Evolutionary conservation across 2,113 vertebrate species (phyloP).

Genomic region (Rutilus rutilus): DNA sequence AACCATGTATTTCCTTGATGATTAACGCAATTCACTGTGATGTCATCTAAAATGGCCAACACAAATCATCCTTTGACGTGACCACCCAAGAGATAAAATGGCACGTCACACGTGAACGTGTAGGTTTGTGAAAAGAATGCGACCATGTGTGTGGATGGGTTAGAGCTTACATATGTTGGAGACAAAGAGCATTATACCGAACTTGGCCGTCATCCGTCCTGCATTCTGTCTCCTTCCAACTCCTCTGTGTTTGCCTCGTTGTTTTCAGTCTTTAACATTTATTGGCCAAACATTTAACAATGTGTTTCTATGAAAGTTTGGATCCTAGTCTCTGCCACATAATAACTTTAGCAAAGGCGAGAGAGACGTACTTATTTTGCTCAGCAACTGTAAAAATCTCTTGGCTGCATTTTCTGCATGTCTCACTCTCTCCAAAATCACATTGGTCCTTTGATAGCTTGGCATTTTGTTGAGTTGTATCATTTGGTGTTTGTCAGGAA

Average conservation of each 20-base stretch:
- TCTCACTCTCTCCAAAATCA: constrained; percentile 62
- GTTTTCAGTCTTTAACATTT: constrained; percentile 58
- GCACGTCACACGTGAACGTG: constrained; percentile 19
- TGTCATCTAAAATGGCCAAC: constrained; percentile 45
- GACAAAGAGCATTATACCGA: constrained; percentile 40
- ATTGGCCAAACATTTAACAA: constrained; percentile 65
- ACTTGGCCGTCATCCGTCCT: constrained; percentile 46
- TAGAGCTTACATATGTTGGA: constrained; percentile 15
- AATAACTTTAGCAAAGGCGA: constrained; percentile 57
- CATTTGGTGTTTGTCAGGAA: constrained; percentile 64
- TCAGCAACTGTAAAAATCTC: constrained; percentile 68
- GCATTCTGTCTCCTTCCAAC: constrained; percentile 43
- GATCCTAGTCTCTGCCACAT: constrained; percentile 64
- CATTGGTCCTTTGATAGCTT: constrained; percentile 66
- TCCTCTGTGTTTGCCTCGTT: constrained; percentile 51
- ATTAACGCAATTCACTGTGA: constrained; percentile 25
- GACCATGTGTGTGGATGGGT: constrained; percentile 20
- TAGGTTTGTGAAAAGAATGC: constrained; percentile 30
- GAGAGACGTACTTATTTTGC: constrained; percentile 57
- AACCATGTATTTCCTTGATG: constrained; percentile 30
- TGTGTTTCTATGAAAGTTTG: constrained; percentile 59
- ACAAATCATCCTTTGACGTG: constrained; percentile 20
- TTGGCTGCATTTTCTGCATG: constrained; percentile 58
- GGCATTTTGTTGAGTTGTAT: constrained; percentile 56
- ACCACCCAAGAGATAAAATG: constrained; percentile 46